Percentiles rank a stretch among this genome's conserved stretches.
These are phyloP conservation scores for Zeus faber DNA, from an alignment of 2,113 vertebrate species.

Conservation along the genomic window DNA sequence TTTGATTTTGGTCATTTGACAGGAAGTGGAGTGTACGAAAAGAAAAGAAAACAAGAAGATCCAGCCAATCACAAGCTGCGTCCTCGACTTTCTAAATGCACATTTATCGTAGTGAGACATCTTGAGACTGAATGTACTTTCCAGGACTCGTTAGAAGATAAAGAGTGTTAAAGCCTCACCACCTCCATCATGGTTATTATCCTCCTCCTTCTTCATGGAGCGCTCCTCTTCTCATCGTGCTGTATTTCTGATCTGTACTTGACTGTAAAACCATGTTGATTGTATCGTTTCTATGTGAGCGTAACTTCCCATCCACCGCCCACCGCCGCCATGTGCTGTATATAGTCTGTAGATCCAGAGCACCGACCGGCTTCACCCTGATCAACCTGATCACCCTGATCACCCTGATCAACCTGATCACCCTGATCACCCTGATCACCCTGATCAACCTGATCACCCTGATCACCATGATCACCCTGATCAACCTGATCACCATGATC, in stretches of 20 bases:
- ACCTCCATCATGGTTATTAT: conserved; percentile 53
- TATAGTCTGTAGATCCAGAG: conserved; percentile 91
- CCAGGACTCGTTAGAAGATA: too few species aligned
- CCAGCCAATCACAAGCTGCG: conserved; percentile 15
- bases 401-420: too few species aligned
- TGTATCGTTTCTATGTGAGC: conserved; percentile 94
- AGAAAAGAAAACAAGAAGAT: too few species aligned
- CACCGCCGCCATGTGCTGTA: conserved; percentile 95
- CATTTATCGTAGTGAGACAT: background rate
- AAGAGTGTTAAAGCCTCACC: background rate
- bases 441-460: too few species aligned
- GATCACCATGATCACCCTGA: too few species aligned
- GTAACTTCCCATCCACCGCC: conserved; percentile 80
- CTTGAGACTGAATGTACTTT: background rate
- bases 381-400: too few species aligned
- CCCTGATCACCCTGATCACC: too few species aligned
- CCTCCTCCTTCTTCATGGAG: conserved; percentile 54
- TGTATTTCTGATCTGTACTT: conserved; percentile 88
- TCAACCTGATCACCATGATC: too few species aligned
- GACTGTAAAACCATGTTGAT: conserved; percentile 94
- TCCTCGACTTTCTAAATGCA: background rate
- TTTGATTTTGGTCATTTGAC: too few species aligned
- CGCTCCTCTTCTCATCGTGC: conserved; percentile 76
- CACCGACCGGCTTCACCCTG: too few species aligned
- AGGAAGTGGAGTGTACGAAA: too few species aligned